A percentile compares a stretch with the other conserved stretches of the same genome.
These are phyloP conservation scores for Coptodon rendalli DNA, from an alignment of 2,113 vertebrate species.

Conservation along the genomic window DNA sequence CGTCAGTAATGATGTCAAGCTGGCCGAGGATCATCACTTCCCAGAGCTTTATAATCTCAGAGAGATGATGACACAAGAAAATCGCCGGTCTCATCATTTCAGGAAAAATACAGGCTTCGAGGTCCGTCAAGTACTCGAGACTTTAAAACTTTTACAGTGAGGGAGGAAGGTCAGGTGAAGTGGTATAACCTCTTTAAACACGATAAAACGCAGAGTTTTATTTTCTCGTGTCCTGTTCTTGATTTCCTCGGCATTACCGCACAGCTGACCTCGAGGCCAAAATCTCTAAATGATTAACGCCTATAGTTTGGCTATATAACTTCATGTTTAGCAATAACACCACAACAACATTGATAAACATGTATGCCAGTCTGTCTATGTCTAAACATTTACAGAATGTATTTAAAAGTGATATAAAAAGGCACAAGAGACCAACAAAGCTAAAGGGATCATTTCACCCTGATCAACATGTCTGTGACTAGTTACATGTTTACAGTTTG, in stretches of 20 bases:
- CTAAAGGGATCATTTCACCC: background rate
- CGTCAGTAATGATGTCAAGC: background rate
- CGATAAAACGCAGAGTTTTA: background rate
- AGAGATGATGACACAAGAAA: background rate
- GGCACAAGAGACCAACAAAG: background rate
- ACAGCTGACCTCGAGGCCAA: background rate
- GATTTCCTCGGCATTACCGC: background rate
- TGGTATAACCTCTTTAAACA: background rate
- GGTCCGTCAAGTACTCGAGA: background rate
- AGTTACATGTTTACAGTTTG: background rate
- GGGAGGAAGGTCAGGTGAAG: background rate
- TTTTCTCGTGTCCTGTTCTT: background rate
- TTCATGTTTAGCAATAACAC: background rate
- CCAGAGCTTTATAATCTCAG: background rate
- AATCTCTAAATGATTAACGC: background rate
- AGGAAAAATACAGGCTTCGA: background rate
- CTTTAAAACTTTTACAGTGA: background rate
- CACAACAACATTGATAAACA: background rate
- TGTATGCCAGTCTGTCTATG: fast-evolving
- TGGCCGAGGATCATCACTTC: background rate
- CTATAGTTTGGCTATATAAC: background rate
- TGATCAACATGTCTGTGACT: background rate
- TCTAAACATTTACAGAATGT: background rate
- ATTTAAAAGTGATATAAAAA: background rate
- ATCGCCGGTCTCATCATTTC: background rate